phyloP scores from a whole-genome alignment of 1,140 invertebrate species.

The Acyrthosiphon pisum region DNA sequence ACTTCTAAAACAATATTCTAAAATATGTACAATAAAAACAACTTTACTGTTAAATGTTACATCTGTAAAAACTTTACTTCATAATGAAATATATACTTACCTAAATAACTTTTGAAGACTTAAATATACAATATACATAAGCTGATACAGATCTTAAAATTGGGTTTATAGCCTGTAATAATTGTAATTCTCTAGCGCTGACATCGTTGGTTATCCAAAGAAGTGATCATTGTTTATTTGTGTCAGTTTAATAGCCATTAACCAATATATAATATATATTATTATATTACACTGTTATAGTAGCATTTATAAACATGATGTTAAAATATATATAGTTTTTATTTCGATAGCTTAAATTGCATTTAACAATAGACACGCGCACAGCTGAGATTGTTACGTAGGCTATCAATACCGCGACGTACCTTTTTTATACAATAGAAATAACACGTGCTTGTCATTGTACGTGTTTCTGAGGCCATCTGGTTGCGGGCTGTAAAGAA shows the following conservation, averaged over 20 bases:
- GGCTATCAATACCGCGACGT: not conserved
- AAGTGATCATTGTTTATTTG: not conserved
- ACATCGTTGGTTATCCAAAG: not conserved
- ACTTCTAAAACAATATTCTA: not conserved
- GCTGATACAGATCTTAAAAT: not conserved
- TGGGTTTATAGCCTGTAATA: not conserved
- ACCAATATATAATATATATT: not conserved
- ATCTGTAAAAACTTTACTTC: conserved; percentile 16
- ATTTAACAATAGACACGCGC: not conserved
- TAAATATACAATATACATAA: not conserved
- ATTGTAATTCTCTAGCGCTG: not conserved
- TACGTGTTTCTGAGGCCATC: not conserved
- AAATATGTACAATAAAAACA: not conserved
- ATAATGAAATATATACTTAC: not conserved
- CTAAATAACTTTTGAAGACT: not conserved
- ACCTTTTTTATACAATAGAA: conserved; percentile 20
- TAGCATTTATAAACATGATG: not conserved
- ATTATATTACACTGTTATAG: not conserved
- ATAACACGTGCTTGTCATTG: conserved; percentile 28
- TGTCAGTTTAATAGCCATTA: not conserved
- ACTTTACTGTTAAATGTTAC: not conserved
- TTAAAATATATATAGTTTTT: not conserved
- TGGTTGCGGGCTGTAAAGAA: not conserved
- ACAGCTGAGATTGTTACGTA: not conserved
- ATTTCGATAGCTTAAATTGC: not conserved